Percentiles rank a stretch among this genome's conserved stretches.
These are phyloP conservation scores for Leptarthrus brevirostris DNA, from an alignment of 2,888 invertebrate species.

Conservation along the genomic window DNA sequence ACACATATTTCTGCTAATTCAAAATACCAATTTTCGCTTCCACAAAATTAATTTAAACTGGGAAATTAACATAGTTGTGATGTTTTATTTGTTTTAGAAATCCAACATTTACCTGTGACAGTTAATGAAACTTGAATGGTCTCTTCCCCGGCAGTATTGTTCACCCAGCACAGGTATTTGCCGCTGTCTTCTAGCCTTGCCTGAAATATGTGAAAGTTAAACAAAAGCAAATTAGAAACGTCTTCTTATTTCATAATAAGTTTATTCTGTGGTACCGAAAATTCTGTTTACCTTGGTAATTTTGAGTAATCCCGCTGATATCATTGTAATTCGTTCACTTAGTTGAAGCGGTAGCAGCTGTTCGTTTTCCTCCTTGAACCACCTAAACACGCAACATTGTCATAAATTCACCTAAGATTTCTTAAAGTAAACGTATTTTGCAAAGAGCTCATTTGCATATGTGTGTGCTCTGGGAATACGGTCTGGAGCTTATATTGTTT, in stretches of 20 bases:
- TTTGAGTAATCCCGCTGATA: constrained; percentile 75
- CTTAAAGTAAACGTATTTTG: constrained; percentile 46
- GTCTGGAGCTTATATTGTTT: constrained; percentile 39
- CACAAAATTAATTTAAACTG: neutral
- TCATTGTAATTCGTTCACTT: constrained; percentile 72
- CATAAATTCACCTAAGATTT: constrained; percentile 41
- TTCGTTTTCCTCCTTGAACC: constrained; percentile 81
- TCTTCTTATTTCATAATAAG: constrained; percentile 16
- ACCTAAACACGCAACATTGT: constrained; percentile 67
- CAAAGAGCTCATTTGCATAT: constrained; percentile 33
- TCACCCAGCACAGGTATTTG: constrained; percentile 89
- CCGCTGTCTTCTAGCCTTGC: constrained; percentile 82
- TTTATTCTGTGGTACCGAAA: constrained; percentile 29
- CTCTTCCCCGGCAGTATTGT: constrained; percentile 88
- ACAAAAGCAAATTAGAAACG: constrained; percentile 17
- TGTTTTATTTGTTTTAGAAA: constrained; percentile 21
- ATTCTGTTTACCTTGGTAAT: constrained; percentile 70
- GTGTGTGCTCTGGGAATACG: constrained; percentile 11
- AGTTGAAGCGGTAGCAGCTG: constrained; percentile 76
- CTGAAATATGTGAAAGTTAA: constrained; percentile 56
- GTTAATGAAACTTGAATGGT: constrained; percentile 80
- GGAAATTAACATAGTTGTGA: neutral
- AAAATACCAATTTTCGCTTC: no score
- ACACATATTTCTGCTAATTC: no score
- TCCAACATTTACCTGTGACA: constrained; percentile 74